Conservation (phyloP, 2,888 invertebrate genomes). For the Chrysodeixis includens region DNA sequence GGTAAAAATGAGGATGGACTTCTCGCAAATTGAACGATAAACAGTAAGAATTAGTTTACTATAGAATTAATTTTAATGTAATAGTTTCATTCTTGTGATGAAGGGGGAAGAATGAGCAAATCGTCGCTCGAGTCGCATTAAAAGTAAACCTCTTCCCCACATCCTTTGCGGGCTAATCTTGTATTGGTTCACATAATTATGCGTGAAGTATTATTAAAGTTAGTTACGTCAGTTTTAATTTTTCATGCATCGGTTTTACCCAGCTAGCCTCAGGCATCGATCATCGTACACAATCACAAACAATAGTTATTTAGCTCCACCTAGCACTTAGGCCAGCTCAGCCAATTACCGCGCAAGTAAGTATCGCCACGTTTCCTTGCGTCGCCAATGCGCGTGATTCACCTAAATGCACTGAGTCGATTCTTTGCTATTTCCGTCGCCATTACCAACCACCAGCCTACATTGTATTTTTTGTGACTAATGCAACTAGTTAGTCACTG, state of each 20-base stretch:
- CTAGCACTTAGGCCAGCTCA: conserved; percentile 37
- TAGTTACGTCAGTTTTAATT: too few species aligned
- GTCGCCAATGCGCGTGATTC: conserved; percentile 47
- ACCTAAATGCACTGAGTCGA: conserved; percentile 47
- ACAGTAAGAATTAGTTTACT: too few species aligned
- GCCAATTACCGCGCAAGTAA: conserved; percentile 38
- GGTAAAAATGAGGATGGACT: too few species aligned
- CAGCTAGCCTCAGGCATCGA: background rate
- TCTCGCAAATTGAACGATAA: too few species aligned
- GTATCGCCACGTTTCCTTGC: conserved; percentile 28
- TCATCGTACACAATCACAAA: background rate
- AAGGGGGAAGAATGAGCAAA: too few species aligned
- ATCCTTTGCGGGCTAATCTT: too few species aligned
- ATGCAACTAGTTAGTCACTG: conserved; percentile 37
- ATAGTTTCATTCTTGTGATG: too few species aligned
- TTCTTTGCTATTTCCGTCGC: conserved; percentile 54
- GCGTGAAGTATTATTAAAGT: too few species aligned
- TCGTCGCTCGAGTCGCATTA: too few species aligned
- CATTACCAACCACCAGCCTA: conserved; percentile 19
- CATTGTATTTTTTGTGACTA: conserved; percentile 55
- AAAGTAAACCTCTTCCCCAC: too few species aligned
- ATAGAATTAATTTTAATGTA: too few species aligned
- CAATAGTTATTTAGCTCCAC: background rate
- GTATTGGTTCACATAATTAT: too few species aligned
- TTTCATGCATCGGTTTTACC: background rate